Percentiles rank a stretch among this genome's conserved stretches.
These are phyloP conservation scores for Rallus limicola DNA, from an alignment of 2,113 vertebrate species.

Conservation along the genomic window DNA sequence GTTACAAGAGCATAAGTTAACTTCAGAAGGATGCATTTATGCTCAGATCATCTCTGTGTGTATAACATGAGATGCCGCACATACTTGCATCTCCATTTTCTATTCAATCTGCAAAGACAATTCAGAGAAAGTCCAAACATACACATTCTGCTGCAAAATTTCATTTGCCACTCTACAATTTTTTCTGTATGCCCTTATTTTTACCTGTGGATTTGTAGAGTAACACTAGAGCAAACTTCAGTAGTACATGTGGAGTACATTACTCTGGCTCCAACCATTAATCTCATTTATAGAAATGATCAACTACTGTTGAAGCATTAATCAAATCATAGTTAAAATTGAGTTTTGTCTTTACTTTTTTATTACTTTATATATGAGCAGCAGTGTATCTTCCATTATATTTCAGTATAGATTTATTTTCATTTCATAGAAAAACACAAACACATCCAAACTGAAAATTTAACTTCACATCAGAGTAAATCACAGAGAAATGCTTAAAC, in stretches of 20 bases:
- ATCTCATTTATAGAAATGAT: not conserved
- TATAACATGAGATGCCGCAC: not conserved
- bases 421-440: not conserved
- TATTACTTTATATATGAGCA: not conserved
- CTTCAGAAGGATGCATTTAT: not conserved
- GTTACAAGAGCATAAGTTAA: not conserved
- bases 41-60: not conserved
- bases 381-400: not conserved
- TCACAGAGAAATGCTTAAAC: not conserved
- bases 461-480: not conserved
- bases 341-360: not conserved
- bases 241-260: fast-evolving
- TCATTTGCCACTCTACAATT: not conserved
- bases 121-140: not conserved
- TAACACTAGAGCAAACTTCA: not conserved
- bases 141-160: not conserved
- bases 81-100: not conserved
- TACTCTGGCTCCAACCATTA: not conserved
- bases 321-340: not conserved
- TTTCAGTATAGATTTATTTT: not conserved
- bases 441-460: not conserved
- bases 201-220: not conserved
- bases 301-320: not conserved
- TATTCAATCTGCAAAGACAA: not conserved
- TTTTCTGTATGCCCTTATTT: not conserved